Percentiles rank a stretch among this genome's conserved stretches.
Evolutionary conservation across 2,797 vertebrate genomes (phyloP).

Genomic region (Pitangus sulphuratus): DNA sequence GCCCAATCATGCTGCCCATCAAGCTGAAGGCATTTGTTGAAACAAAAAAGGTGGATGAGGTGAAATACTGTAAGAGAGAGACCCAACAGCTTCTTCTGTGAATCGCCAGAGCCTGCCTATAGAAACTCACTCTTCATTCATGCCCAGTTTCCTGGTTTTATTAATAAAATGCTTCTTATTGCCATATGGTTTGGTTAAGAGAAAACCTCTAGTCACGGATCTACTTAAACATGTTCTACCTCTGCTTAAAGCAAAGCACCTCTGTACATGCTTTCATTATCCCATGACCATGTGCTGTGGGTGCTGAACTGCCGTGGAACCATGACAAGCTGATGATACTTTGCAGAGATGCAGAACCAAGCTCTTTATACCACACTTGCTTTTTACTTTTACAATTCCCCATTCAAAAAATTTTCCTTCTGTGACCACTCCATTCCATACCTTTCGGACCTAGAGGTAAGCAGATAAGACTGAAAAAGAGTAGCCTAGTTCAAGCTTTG

Average conservation of each 20-base stretch:
- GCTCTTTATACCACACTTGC: background rate
- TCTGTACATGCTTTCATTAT: background rate
- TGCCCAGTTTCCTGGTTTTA: background rate
- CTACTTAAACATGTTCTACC: background rate
- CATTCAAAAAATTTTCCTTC: slow-evolving; percentile 1
- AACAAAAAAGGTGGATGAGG: background rate
- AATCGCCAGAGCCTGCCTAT: background rate
- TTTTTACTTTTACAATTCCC: background rate
- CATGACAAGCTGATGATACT: background rate
- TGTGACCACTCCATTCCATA: background rate
- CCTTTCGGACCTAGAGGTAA: slow-evolving; percentile 23
- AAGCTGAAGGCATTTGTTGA: background rate
- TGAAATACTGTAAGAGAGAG: background rate
- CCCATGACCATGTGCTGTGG: background rate
- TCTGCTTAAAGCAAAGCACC: background rate
- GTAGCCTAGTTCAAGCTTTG: background rate
- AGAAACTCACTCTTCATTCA: background rate
- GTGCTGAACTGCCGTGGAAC: background rate
- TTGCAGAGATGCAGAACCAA: slow-evolving; percentile 15
- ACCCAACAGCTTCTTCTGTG: background rate
- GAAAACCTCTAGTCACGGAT: background rate
- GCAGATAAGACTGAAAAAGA: background rate
- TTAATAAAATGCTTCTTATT: slow-evolving; percentile 19
- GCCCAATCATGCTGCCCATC: background rate
- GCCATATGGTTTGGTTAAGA: background rate